phyloP scores from a whole-genome alignment of 1,140 invertebrate genomes.

The Calliopsis andreniformis region DNA sequence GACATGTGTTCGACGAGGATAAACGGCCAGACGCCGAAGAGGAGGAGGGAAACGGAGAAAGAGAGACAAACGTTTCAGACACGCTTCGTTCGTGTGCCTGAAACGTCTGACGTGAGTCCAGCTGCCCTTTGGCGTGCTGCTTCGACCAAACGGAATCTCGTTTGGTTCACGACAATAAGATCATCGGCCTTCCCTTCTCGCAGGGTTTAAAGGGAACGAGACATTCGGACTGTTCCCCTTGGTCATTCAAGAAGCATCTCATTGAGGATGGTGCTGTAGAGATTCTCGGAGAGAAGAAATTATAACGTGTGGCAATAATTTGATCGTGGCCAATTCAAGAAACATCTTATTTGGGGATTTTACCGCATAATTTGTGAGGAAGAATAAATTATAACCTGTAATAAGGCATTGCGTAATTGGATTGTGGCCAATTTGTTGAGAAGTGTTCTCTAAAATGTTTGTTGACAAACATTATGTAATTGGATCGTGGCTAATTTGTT shows the following conservation, averaged over 20 bases:
- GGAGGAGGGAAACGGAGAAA: not conserved
- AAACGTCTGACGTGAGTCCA: slow-evolving; percentile 62
- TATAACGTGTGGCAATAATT: too few relatives aligned
- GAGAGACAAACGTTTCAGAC: slow-evolving; percentile 36
- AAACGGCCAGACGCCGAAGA: not conserved
- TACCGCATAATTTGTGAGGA: too few relatives aligned
- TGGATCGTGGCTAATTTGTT: too few relatives aligned
- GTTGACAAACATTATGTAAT: too few relatives aligned
- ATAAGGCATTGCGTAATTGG: too few relatives aligned
- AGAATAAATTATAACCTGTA: too few relatives aligned
- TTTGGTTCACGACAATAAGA: slow-evolving; percentile 59
- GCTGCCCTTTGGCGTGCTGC: slow-evolving; percentile 59
- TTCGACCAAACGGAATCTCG: slow-evolving; percentile 59
- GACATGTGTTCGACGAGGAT: slow-evolving; percentile 1
- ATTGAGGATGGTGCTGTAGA: not conserved
- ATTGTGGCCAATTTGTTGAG: too few relatives aligned
- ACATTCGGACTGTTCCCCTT: not conserved
- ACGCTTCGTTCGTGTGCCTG: slow-evolving; percentile 65
- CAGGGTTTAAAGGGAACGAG: slow-evolving; percentile 61
- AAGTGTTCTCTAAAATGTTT: too few relatives aligned
- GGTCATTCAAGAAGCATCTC: slow-evolving; percentile 40
- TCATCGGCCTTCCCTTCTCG: slow-evolving; percentile 48
- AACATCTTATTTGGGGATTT: too few relatives aligned
- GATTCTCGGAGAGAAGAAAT: slow-evolving; percentile 14
- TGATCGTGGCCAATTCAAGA: too few relatives aligned